A percentile compares a stretch with the other conserved stretches of the same genome.
Evolutionary conservation across 2,888 invertebrate genomes (phyloP).

Genomic region (Eulithis testata): DNA sequence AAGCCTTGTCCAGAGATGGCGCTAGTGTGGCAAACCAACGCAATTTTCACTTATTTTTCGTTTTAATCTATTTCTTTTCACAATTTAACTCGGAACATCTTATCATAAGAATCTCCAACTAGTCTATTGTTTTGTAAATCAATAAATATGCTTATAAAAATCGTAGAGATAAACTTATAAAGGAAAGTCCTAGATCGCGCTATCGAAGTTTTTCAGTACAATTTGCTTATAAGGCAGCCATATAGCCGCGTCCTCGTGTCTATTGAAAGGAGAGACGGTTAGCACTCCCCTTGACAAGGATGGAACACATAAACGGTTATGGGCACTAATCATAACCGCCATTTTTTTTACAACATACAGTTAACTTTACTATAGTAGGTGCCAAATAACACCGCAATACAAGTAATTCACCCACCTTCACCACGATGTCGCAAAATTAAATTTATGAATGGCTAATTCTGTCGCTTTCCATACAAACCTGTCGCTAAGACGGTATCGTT

Average conservation of each 20-base stretch:
- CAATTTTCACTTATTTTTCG: not conserved
- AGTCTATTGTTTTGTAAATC: not conserved
- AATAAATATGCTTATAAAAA: not conserved
- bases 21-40: slow-evolving; percentile 21
- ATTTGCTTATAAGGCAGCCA: not conserved
- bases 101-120: not conserved
- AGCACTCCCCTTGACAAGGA: slow-evolving; percentile 99
- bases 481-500: no score
- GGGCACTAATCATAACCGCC: slow-evolving; percentile 19
- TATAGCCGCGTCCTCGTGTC: slow-evolving; percentile 84
- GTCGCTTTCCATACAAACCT: no score
- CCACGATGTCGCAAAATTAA: no score
- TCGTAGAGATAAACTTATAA: not conserved
- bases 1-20: slow-evolving; percentile 47
- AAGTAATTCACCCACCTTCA: no score
- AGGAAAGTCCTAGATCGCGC: slow-evolving; percentile 25
- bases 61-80: not conserved
- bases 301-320: slow-evolving; percentile 80
- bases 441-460: no score
- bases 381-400: no score
- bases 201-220: slow-evolving; percentile 7
- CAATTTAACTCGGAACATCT: not conserved
- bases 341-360: slow-evolving; percentile 14
- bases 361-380: no score
- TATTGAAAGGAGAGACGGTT: slow-evolving; percentile 99